Percentiles rank a stretch among this genome's conserved stretches.
Evolutionary conservation across 92 coral and sea anemone species (phyloP).

Genomic region (Desmophyllum pertusum): DNA sequence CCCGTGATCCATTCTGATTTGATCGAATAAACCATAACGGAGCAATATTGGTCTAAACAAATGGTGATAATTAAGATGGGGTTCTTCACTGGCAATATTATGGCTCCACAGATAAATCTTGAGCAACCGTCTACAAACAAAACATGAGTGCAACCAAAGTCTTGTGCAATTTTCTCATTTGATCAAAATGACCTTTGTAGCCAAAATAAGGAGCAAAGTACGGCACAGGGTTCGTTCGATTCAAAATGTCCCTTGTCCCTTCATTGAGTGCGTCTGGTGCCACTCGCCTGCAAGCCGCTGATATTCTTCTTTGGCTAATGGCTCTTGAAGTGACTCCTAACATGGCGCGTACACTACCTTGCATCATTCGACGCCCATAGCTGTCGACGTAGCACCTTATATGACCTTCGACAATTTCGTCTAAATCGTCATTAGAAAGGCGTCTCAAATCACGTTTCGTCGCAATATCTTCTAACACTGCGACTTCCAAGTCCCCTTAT

Average conservation of each 20-base stretch:
- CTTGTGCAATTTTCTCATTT: slow-evolving; percentile 48
- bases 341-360: slow-evolving; percentile 46
- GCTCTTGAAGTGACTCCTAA: slow-evolving; percentile 32
- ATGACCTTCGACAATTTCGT: slow-evolving; percentile 31
- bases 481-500: slow-evolving; percentile 33
- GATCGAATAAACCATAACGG: slow-evolving; percentile 51
- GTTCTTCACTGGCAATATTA: slow-evolving; percentile 50
- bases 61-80: slow-evolving; percentile 59
- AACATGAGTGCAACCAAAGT: slow-evolving; percentile 39
- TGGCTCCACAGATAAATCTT: slow-evolving; percentile 42
- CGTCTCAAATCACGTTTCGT: slow-evolving; percentile 44
- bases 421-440: slow-evolving; percentile 39
- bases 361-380: slow-evolving; percentile 47
- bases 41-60: slow-evolving; percentile 52
- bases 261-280: slow-evolving; percentile 52
- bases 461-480: slow-evolving; percentile 53
- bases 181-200: slow-evolving; percentile 57
- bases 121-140: slow-evolving; percentile 50
- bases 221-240: slow-evolving; percentile 54
- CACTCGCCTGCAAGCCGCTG: slow-evolving; percentile 38
- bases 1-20: slow-evolving; percentile 54
- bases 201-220: slow-evolving; percentile 63
- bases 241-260: slow-evolving; percentile 47
- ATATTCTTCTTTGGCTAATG: slow-evolving; percentile 41
- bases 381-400: slow-evolving; percentile 30